A percentile compares a stretch with the other conserved stretches of the same genome.
Evolutionary conservation across 2,797 vertebrate species (phyloP).

Genomic region (Gastrophryne carolinensis): DNA sequence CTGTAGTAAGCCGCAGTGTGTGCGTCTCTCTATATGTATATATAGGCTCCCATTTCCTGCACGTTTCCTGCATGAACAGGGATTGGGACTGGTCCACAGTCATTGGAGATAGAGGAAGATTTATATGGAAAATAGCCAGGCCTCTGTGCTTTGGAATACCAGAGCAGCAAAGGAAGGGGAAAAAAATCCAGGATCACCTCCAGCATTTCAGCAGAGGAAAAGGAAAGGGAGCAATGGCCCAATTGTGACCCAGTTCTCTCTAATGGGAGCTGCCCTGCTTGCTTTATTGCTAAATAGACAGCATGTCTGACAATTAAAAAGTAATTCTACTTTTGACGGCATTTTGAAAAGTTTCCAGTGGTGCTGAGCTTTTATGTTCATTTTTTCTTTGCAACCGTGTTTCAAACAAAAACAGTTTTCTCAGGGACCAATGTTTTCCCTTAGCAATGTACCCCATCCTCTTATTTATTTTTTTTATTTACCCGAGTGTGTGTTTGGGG

Average conservation of each 20-base stretch:
- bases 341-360: too few relatives aligned
- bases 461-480: too few relatives aligned
- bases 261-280: too few relatives aligned
- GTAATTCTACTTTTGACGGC: too few relatives aligned
- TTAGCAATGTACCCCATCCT: too few relatives aligned
- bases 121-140: background rate
- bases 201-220: background rate
- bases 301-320: too few relatives aligned
- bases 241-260: background rate
- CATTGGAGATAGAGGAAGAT: background rate
- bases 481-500: too few relatives aligned
- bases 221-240: background rate
- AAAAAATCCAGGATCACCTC: conserved; percentile 14
- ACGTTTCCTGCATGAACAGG: background rate
- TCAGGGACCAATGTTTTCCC: too few relatives aligned
- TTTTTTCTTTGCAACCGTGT: too few relatives aligned
- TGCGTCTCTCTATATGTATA: background rate
- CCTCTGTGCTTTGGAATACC: conserved; percentile 5
- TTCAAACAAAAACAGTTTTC: too few relatives aligned
- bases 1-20: background rate
- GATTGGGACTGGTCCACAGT: background rate
- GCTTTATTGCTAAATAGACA: too few relatives aligned
- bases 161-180: conserved; percentile 16
- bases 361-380: too few relatives aligned
- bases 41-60: background rate